Percentiles rank a stretch among this genome's conserved stretches.
Evolutionary conservation across 2,113 vertebrate genomes (phyloP).

Genomic region (Phainopepla nitens): DNA sequence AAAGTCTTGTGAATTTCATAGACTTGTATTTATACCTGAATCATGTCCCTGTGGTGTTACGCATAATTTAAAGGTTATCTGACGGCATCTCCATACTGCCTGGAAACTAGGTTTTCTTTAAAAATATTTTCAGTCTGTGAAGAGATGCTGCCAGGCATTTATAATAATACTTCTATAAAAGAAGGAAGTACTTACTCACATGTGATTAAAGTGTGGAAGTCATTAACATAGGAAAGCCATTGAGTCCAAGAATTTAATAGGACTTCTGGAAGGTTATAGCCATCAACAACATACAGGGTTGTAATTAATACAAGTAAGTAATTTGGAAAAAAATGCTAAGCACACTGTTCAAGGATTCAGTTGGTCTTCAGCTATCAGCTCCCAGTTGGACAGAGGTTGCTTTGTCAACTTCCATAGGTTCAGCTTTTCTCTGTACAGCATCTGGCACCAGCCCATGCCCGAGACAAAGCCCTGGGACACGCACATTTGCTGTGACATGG

Average conservation of each 20-base stretch:
- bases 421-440: neutral
- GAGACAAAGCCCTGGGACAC: neutral
- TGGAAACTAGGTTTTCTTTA: neutral
- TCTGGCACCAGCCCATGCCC: neutral
- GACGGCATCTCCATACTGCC: neutral
- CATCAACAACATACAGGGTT: neutral
- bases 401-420: neutral
- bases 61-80: neutral
- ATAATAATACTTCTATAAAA: neutral
- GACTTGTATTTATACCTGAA: neutral
- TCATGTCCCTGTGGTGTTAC: neutral
- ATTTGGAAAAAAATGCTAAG: neutral
- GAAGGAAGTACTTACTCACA: neutral
- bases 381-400: neutral
- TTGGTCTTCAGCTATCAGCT: neutral
- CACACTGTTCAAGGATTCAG: neutral
- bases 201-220: conserved; percentile 32
- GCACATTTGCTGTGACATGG: neutral
- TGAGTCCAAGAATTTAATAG: conserved; percentile 5
- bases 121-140: neutral
- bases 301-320: neutral
- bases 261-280: neutral
- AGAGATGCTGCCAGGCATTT: neutral
- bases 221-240: neutral
- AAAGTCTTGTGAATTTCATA: neutral